These are phyloP conservation scores for Xanthorhoe spadicearia DNA, from an alignment of 2,888 invertebrate genomes.

Conservation along the genomic window DNA sequence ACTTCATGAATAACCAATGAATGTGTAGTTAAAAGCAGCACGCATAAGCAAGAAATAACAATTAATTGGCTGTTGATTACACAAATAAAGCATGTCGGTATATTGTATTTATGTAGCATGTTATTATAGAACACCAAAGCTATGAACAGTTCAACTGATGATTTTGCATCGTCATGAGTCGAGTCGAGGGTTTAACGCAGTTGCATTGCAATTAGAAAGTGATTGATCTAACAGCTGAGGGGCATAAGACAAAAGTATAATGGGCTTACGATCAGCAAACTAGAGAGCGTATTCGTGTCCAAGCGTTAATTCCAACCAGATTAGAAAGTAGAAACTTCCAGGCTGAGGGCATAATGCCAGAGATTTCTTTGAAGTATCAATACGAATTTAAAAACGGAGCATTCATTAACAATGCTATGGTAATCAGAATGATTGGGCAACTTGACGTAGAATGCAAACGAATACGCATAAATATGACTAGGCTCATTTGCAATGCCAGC, in stretches of 20 bases:
- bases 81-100: background rate
- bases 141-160: background rate
- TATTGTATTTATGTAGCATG: background rate
- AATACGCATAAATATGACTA: constrained; percentile 45
- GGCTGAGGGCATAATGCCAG: constrained; percentile 58
- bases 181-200: constrained; percentile 40
- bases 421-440: constrained; percentile 36
- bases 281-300: constrained; percentile 71
- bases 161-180: constrained; percentile 20
- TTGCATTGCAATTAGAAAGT: constrained; percentile 70
- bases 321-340: constrained; percentile 77
- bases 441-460: constrained; percentile 20
- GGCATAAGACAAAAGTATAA: constrained; percentile 72
- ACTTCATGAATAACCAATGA: constrained; percentile 25
- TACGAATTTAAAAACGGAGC: constrained; percentile 14
- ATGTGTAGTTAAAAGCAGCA: constrained; percentile 7
- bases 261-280: constrained; percentile 63
- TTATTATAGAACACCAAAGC: background rate
- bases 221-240: constrained; percentile 60
- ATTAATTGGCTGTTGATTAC: constrained; percentile 8
- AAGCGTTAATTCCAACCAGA: constrained; percentile 68
- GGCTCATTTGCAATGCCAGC: constrained; percentile 48
- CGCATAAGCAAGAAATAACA: constrained; percentile 8
- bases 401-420: constrained; percentile 30
- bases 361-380: constrained; percentile 42